Evolutionary conservation across 2,113 vertebrate species (phyloP).

Genomic region (Galeopterus variegatus): DNA sequence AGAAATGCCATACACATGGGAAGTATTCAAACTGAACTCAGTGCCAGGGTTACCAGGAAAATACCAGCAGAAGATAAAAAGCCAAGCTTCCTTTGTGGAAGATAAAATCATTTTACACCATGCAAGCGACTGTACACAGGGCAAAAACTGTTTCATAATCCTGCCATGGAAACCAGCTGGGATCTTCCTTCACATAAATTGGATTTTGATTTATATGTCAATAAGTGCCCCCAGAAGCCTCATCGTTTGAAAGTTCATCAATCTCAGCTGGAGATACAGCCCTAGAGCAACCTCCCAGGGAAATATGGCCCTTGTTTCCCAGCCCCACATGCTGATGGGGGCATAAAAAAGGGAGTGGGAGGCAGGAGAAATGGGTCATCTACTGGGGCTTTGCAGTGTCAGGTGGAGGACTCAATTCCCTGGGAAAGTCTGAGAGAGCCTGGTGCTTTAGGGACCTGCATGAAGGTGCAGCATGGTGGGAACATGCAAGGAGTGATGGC

Average conservation of each 20-base stretch:
- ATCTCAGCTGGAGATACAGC: slow-evolving; percentile 52
- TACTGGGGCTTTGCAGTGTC: neutral
- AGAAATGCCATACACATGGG: neutral
- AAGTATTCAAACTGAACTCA: neutral
- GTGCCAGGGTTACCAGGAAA: neutral
- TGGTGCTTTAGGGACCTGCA: no score
- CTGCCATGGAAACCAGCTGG: slow-evolving; percentile 66
- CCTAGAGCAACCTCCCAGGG: neutral
- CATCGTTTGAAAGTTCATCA: slow-evolving; percentile 80
- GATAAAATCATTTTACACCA: slow-evolving; percentile 31
- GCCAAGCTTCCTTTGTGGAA: neutral
- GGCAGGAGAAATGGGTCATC: neutral
- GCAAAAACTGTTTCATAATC: slow-evolving; percentile 69
- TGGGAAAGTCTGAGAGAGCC: neutral
- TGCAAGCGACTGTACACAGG: neutral
- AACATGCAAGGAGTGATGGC: rapidly evolving
- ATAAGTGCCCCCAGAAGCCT: slow-evolving; percentile 76
- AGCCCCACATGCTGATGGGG: neutral
- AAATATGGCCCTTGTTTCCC: neutral
- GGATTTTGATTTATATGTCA: slow-evolving; percentile 81
- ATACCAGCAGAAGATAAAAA: slow-evolving; percentile 1
- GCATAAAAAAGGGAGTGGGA: neutral
- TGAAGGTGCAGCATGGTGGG: neutral
- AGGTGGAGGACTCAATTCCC: neutral
- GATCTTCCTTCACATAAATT: slow-evolving; percentile 76